Evolutionary conservation across 2,888 invertebrate species (phyloP).

Genomic region (Troilus luridus): DNA sequence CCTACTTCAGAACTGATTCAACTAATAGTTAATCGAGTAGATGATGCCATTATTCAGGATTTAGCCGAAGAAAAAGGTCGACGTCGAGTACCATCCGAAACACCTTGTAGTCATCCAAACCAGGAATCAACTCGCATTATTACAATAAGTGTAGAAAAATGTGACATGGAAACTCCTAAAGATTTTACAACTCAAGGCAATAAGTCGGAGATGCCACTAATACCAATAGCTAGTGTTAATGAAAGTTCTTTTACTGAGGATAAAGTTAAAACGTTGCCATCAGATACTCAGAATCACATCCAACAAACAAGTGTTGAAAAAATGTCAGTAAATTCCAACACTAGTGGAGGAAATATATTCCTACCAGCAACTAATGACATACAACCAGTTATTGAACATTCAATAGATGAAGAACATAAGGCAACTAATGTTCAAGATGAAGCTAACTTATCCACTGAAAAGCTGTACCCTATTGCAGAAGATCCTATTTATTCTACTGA

Average conservation of each 20-base stretch:
- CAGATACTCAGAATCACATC: background rate
- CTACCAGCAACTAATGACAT: background rate
- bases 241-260: background rate
- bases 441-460: background rate
- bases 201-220: background rate
- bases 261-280: background rate
- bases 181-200: background rate
- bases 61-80: too few species aligned
- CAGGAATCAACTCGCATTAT: background rate
- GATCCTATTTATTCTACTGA: too few species aligned
- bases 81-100: background rate
- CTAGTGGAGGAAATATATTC: background rate
- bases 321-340: background rate
- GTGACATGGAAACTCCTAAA: background rate
- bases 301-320: background rate
- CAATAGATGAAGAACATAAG: background rate
- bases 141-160: background rate
- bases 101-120: background rate
- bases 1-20: background rate
- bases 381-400: background rate
- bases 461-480: too few species aligned
- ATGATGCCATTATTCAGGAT: background rate
- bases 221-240: background rate
- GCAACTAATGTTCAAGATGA: too few species aligned
- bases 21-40: background rate